A percentile compares a stretch with the other conserved stretches of the same genome.
These are phyloP conservation scores for Pheosia gnoma DNA, from an alignment of 2,888 invertebrate species.

Conservation along the genomic window DNA sequence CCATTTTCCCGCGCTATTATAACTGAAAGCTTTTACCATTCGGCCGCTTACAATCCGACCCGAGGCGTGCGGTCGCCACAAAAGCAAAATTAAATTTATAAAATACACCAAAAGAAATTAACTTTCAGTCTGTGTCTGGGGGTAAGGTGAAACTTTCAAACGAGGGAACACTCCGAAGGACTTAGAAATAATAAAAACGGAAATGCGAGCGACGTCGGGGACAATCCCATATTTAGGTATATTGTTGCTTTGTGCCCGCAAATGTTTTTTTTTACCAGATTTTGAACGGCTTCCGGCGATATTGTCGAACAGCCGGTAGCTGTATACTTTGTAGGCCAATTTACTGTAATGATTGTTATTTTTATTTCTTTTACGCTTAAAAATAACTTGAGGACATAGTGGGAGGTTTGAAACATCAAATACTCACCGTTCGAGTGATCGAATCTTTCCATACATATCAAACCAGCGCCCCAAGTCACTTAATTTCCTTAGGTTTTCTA, in stretches of 20 bases:
- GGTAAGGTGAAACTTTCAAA: slow-evolving; percentile 74
- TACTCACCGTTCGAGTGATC: no score
- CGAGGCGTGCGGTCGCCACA: slow-evolving; percentile 73
- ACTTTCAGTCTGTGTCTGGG: slow-evolving; percentile 69
- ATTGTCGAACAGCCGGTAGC: slow-evolving; percentile 18
- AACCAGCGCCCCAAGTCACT: no score
- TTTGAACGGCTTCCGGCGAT: slow-evolving; percentile 33
- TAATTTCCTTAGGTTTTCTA: no score
- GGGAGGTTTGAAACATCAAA: neutral
- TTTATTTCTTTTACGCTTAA: neutral
- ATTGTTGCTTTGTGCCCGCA: slow-evolving; percentile 42
- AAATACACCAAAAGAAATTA: slow-evolving; percentile 84
- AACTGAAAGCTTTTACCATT: slow-evolving; percentile 73
- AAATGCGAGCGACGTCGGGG: slow-evolving; percentile 52
- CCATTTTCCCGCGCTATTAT: slow-evolving; percentile 66
- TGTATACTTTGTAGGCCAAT: slow-evolving; percentile 11
- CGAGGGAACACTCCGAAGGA: slow-evolving; percentile 71
- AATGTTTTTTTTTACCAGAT: slow-evolving; percentile 33
- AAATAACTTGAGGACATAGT: neutral
- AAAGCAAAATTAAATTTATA: slow-evolving; percentile 81
- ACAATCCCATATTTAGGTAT: slow-evolving; percentile 54
- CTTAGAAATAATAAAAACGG: slow-evolving; percentile 79
- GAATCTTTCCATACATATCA: no score
- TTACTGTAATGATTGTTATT: slow-evolving; percentile 18
- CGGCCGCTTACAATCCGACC: slow-evolving; percentile 71